These are phyloP conservation scores for Brevimyrus niger DNA, from an alignment of 2,113 vertebrate genomes.

Conservation along the genomic window DNA sequence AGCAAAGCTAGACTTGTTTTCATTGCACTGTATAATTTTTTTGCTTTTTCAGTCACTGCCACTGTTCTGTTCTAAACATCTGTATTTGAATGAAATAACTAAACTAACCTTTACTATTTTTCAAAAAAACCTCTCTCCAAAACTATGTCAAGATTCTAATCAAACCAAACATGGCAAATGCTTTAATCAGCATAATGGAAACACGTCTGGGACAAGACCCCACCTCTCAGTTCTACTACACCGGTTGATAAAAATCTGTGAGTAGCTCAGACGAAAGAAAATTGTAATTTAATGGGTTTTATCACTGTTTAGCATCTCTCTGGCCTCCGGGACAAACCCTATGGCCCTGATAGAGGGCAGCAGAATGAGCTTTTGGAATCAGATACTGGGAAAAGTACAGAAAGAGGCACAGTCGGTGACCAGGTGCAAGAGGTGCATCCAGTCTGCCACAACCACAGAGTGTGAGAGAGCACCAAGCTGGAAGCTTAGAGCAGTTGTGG, in stretches of 20 bases:
- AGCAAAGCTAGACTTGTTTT: neutral
- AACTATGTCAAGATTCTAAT: conserved; percentile 1
- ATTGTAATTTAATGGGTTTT: conserved; percentile 59
- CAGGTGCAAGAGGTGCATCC: neutral
- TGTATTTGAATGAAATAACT: neutral
- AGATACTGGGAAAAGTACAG: neutral
- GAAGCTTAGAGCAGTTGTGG: neutral
- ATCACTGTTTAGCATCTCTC: conserved; percentile 47
- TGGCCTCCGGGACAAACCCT: neutral
- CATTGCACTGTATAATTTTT: neutral
- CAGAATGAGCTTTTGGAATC: neutral
- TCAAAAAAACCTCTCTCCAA: neutral
- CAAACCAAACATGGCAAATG: neutral
- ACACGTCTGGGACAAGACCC: neutral
- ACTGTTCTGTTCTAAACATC: conserved; percentile 1
- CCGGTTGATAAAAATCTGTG: conserved; percentile 47
- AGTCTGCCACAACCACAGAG: neutral
- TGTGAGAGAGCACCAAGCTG: neutral
- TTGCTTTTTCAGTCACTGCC: neutral
- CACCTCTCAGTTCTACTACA: neutral
- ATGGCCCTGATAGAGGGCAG: neutral
- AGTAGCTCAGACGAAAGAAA: conserved; percentile 45
- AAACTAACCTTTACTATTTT: neutral
- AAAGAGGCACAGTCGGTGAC: neutral
- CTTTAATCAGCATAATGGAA: conserved; percentile 11